Evolutionary conservation across 1,140 invertebrate species (phyloP).

Genomic region (Psilanteris sp.): DNA sequence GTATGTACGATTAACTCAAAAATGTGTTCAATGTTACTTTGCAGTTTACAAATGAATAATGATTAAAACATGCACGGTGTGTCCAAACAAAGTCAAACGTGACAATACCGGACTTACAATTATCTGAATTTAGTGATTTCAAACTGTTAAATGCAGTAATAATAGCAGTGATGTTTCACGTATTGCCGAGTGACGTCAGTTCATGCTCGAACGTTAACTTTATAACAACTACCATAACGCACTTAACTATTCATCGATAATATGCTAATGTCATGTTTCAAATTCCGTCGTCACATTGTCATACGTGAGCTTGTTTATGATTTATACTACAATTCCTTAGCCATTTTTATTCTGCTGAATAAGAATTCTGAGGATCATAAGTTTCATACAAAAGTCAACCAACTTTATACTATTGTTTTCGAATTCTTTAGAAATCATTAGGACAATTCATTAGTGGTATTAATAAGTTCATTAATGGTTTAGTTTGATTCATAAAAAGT

Average conservation of each 20-base stretch:
- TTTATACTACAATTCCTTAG: conserved; percentile 13
- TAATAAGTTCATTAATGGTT: too few species aligned
- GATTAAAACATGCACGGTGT: conserved; percentile 19
- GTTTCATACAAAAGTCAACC: too few species aligned
- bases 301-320: conserved; percentile 10
- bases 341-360: too few species aligned
- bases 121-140: conserved; percentile 40
- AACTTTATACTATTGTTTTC: too few species aligned
- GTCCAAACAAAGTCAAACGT: conserved; percentile 33
- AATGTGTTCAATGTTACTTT: too few species aligned
- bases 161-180: conserved; percentile 42
- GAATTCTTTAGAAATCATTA: too few species aligned
- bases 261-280: conserved; percentile 47
- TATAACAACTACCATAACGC: conserved; percentile 13
- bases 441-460: too few species aligned
- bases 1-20: too few species aligned
- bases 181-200: conserved; percentile 32
- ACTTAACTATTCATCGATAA: conserved; percentile 34
- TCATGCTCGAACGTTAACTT: conserved; percentile 26
- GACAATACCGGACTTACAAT: conserved; percentile 26
- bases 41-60: conserved; percentile 26
- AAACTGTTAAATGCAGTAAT: conserved; percentile 30
- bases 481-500: too few species aligned
- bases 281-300: conserved; percentile 19
- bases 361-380: too few species aligned